phyloP scores from a whole-genome alignment of 2,113 vertebrate species.

The Sturnira hondurensis region DNA sequence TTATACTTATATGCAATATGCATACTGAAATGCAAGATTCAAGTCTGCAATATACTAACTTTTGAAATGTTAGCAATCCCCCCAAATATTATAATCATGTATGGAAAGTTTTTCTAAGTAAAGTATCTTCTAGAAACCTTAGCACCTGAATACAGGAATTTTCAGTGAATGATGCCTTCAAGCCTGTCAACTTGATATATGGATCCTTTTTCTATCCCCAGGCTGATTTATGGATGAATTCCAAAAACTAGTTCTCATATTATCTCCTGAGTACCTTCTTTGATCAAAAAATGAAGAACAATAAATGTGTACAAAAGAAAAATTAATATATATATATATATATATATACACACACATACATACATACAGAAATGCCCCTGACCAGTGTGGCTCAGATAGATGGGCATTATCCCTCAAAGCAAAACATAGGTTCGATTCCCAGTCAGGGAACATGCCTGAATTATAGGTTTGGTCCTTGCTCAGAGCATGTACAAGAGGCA shows the following conservation, averaged over 20 bases:
- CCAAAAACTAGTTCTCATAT: background rate
- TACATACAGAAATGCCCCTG: too few relatives aligned
- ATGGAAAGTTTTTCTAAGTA: background rate
- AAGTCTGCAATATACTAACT: background rate
- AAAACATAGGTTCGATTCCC: too few relatives aligned
- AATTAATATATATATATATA: background rate
- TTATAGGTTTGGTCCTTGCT: too few relatives aligned
- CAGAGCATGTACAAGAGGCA: too few relatives aligned
- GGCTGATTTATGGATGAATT: background rate
- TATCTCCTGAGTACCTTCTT: background rate
- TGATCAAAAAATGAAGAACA: constrained; percentile 11
- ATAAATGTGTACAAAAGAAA: background rate
- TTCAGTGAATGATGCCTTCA: background rate
- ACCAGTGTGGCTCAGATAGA: too few relatives aligned
- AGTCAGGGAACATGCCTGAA: too few relatives aligned
- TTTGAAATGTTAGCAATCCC: background rate
- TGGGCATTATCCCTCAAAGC: too few relatives aligned
- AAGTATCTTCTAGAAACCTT: background rate
- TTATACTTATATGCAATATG: background rate
- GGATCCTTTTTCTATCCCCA: background rate
- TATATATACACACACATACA: too few relatives aligned
- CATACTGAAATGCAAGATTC: background rate
- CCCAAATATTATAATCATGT: background rate
- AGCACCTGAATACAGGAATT: background rate
- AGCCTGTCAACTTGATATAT: background rate